These are phyloP conservation scores for Protophormia terraenovae DNA, from an alignment of 2,888 invertebrate species.

Conservation along the genomic window DNA sequence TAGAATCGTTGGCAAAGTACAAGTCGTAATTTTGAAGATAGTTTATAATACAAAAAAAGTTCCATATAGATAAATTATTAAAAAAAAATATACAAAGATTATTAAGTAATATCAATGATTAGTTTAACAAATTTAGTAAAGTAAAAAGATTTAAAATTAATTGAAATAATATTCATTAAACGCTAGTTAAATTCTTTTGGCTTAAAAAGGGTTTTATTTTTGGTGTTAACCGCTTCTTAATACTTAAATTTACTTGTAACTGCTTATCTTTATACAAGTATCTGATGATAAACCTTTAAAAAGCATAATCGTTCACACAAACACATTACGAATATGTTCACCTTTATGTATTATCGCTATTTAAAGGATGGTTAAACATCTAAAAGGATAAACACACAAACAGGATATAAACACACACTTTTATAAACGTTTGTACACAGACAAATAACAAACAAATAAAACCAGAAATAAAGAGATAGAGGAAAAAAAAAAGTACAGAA, in stretches of 20 bases:
- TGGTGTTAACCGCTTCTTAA: constrained; percentile 28
- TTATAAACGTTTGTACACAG: background rate
- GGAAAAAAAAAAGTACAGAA: background rate
- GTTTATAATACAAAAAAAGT: no score
- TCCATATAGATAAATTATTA: no score
- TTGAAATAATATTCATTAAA: background rate
- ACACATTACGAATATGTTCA: constrained; percentile 11
- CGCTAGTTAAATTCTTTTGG: background rate
- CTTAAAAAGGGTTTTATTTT: background rate
- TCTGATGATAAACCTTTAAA: constrained; percentile 20
- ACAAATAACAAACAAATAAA: constrained; percentile 36
- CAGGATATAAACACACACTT: background rate
- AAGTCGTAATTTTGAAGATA: no score
- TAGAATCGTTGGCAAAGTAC: no score
- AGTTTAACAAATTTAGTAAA: no score
- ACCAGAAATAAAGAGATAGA: background rate
- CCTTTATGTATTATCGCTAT: constrained; percentile 50
- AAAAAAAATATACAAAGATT: no score
- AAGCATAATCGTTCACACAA: background rate
- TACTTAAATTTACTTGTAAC: constrained; percentile 32
- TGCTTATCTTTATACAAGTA: constrained; percentile 23
- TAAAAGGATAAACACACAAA: constrained; percentile 24
- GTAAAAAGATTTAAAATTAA: no score
- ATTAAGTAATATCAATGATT: no score
- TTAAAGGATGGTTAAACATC: constrained; percentile 53